Evolutionary conservation across 2,113 vertebrate species (phyloP), one percentile per base, ranked within the genome.

Genomic region (Eurypyga helias): DNA sequence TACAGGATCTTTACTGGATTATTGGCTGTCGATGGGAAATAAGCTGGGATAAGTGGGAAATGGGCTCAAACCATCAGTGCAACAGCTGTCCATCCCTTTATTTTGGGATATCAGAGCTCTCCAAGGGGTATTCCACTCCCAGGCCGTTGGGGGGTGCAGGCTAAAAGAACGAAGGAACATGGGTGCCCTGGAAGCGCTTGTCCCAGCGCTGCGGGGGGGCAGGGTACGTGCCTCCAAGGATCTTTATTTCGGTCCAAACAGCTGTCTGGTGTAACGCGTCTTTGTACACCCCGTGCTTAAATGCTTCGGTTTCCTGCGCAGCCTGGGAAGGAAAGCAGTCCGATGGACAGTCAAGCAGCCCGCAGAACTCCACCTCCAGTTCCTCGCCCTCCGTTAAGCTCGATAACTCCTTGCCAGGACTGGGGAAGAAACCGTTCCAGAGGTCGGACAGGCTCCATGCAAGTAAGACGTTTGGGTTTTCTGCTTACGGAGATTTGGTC

Each of bases 381-480:
- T 98, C 98, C n/a, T 98, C 98, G 45, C 95, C 98, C 57, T 98
- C 98, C 23, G 79, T 98, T 71, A 98, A 98, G 98, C 96, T 98
- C n/a, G 99, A 99, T 23, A 97, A 93, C 48, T 98, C 98, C 89
- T 97, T 99, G 96, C 96, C 98, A 16, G 97, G 97, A 12, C 88
- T 99, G 93, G 97, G 98, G 15, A 99, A 99, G 96, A 99, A 99
- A 80, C 98, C 99, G 6, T 98, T 99, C 87, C 99, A 99, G 94
- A 98, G 99, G 43, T 98, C 99, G 11, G 98, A 99, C 95, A 98
- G 99, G 70, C 99, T 99, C 15, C 99, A 98, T 36, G 98, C 99
- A 98, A 98, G 99, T 99, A 98, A 98, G 98, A 85, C 6, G 26
- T 1, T 66, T 14, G 5, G 17, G 54, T 41, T 38, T 55, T 43